phyloP scores from a whole-genome alignment of 2,888 invertebrate species.

The Plagiodera versicolora region DNA sequence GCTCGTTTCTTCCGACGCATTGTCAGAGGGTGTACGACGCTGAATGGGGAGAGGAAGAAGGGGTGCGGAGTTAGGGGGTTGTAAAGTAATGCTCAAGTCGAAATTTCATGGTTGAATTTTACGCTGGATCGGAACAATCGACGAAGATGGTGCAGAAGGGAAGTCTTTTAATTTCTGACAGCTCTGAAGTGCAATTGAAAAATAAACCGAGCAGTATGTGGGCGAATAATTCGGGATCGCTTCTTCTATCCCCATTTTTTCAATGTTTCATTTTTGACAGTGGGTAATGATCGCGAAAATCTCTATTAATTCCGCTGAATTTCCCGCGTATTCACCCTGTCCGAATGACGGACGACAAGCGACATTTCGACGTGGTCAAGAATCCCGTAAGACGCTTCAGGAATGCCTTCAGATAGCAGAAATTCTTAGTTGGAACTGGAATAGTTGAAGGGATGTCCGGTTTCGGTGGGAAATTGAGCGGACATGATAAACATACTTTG shows the following conservation, averaged over 20 bases:
- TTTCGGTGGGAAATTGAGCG: not conserved
- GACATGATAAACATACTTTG: constrained; percentile 1
- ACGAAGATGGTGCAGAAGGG: too few species aligned
- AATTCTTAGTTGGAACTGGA: not conserved
- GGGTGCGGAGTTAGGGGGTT: not conserved
- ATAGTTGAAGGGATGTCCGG: not conserved
- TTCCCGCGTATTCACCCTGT: not conserved
- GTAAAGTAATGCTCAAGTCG: not conserved
- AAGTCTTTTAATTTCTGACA: too few species aligned
- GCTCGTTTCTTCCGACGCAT: constrained; percentile 51
- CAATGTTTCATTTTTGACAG: not conserved
- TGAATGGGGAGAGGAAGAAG: not conserved
- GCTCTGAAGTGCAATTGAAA: too few species aligned
- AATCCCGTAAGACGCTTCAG: not conserved
- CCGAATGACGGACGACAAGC: not conserved
- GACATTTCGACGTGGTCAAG: not conserved
- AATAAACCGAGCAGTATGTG: too few species aligned
- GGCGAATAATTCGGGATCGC: too few species aligned
- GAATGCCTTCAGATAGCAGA: not conserved
- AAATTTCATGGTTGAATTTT: not conserved
- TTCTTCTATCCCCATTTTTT: not conserved
- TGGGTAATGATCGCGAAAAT: not conserved
- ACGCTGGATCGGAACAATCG: too few species aligned
- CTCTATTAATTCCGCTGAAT: not conserved
- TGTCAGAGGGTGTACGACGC: constrained; percentile 52